These are phyloP conservation scores for Lampris incognitus DNA, from an alignment of 2,113 vertebrate species.

Conservation along the genomic window DNA sequence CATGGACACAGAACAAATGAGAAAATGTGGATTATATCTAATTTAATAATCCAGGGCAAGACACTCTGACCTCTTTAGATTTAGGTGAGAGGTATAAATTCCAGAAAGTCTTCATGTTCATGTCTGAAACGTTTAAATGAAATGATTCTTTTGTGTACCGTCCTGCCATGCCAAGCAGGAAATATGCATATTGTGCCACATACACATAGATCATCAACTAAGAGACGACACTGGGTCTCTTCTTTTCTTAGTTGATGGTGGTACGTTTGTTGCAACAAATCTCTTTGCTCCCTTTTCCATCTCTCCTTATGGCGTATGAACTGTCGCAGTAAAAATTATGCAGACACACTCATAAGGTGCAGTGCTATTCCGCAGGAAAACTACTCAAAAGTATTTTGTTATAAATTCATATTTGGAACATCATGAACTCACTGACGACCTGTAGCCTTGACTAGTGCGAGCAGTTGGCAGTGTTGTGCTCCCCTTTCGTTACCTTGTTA, in stretches of 20 bases:
- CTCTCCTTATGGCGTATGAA: too few relatives aligned
- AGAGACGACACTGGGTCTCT: too few relatives aligned
- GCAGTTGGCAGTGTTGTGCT: neutral
- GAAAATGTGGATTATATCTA: slow-evolving; percentile 27
- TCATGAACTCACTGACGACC: neutral
- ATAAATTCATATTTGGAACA: too few relatives aligned
- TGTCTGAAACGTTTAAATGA: slow-evolving; percentile 5
- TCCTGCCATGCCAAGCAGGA: too few relatives aligned
- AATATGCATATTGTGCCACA: too few relatives aligned
- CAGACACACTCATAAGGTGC: neutral
- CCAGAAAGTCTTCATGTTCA: slow-evolving; percentile 5
- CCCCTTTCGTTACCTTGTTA: slow-evolving; percentile 79
- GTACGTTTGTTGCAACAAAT: too few relatives aligned
- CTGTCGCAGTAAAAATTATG: neutral
- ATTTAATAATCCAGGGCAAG: slow-evolving; percentile 24
- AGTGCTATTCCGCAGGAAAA: too few relatives aligned
- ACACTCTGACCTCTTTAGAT: slow-evolving; percentile 5
- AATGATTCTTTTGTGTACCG: neutral
- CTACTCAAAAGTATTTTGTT: too few relatives aligned
- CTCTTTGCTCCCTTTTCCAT: too few relatives aligned
- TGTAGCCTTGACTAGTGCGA: too few relatives aligned
- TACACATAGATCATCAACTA: too few relatives aligned
- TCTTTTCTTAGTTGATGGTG: too few relatives aligned
- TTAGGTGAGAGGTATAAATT: slow-evolving; percentile 4
- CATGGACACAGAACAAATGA: slow-evolving; percentile 3